A percentile compares a stretch with the other conserved stretches of the same genome.
phyloP scores from a whole-genome alignment of 2,113 vertebrate species.

The Aix galericulata region DNA sequence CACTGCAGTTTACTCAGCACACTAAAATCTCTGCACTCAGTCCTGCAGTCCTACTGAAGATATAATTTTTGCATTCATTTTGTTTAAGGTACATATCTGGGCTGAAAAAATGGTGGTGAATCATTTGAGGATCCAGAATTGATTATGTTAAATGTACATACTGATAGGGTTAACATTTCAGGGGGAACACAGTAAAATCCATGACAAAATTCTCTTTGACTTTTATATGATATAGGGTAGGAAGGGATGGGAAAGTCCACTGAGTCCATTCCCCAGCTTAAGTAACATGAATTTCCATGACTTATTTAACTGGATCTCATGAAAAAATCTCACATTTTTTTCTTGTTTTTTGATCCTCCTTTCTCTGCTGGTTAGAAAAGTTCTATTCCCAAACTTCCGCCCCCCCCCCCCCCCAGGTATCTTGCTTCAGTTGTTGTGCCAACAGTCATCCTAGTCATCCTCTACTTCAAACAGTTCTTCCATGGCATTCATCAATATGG shows the following conservation, averaged over 20 bases:
- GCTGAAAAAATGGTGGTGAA: neutral
- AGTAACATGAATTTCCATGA: neutral
- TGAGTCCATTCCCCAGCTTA: neutral
- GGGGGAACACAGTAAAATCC: neutral
- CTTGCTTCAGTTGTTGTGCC: neutral
- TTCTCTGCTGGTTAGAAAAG: neutral
- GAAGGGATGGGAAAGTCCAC: neutral
- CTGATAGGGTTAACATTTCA: neutral
- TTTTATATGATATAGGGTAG: neutral
- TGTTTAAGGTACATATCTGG: neutral
- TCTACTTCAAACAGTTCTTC: neutral
- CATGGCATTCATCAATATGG: neutral
- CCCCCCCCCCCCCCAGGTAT: neutral
- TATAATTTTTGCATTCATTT: neutral
- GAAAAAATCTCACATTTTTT: neutral
- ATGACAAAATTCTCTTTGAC: neutral
- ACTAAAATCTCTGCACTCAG: neutral
- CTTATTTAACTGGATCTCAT: neutral
- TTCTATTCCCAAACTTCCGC: neutral
- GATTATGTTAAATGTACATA: neutral
- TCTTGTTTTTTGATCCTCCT: neutral
- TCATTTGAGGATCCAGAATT: neutral
- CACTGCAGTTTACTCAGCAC: neutral
- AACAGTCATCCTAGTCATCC: neutral
- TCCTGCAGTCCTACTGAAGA: neutral